phyloP scores from a whole-genome alignment of 1,140 invertebrate genomes.

The Cryptotermes secundus region DNA sequence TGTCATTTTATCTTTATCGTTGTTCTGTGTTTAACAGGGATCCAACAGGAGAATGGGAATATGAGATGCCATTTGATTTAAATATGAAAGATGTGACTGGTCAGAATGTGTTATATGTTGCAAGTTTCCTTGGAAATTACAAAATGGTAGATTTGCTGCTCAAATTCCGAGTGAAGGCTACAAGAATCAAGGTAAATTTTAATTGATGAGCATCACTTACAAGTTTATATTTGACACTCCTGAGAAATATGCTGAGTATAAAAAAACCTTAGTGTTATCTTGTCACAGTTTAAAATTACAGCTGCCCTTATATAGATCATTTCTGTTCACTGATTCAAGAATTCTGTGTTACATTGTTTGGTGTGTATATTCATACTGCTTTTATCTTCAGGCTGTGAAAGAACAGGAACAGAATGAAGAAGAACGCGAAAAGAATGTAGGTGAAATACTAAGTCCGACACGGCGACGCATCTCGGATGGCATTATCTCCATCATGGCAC shows the following conservation, averaged over 20 bases:
- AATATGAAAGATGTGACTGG: conserved; percentile 88
- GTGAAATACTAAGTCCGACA: conserved; percentile 58
- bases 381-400: conserved; percentile 15
- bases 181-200: conserved; percentile 46
- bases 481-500: conserved; percentile 84
- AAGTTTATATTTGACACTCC: too few species aligned
- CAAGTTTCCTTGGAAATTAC: conserved; percentile 79
- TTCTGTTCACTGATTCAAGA: too few species aligned
- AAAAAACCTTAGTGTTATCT: too few species aligned
- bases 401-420: conserved; percentile 37
- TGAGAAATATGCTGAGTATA: too few species aligned
- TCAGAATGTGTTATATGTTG: conserved; percentile 86
- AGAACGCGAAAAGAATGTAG: conserved; percentile 34
- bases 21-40: conserved; percentile 56
- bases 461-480: conserved; percentile 78
- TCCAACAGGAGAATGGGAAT: conserved; percentile 73
- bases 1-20: not conserved
- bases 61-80: conserved; percentile 84
- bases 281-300: too few species aligned
- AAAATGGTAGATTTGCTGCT: conserved; percentile 78
- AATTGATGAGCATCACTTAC: not conserved
- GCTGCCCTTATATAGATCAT: too few species aligned
- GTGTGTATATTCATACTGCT: not conserved
- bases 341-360: too few species aligned
- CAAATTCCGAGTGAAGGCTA: conserved; percentile 68